These are phyloP conservation scores for Enteromius radiatus DNA, from an alignment of 2,797 vertebrate genomes.

Conservation along the genomic window DNA sequence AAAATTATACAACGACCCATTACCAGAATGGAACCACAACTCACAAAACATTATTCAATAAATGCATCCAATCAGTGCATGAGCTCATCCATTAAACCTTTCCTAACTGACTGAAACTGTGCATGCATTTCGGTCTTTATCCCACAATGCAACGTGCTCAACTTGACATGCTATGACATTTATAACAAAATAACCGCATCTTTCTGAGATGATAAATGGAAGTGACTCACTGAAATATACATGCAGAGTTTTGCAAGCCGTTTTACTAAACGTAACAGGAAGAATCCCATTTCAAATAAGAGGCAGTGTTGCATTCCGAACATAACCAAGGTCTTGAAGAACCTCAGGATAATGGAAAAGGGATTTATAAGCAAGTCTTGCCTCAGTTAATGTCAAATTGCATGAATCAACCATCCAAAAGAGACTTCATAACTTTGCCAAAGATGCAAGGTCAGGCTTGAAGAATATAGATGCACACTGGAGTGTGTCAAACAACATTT, in stretches of 20 bases:
- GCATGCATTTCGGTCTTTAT: background rate
- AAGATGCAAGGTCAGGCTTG: constrained; percentile 23
- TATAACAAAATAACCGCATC: background rate
- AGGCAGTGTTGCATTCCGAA: constrained; percentile 5
- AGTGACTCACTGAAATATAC: background rate
- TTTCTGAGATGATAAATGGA: background rate
- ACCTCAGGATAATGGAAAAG: constrained; percentile 14
- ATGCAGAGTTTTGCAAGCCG: background rate
- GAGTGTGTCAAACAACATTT: constrained; percentile 6
- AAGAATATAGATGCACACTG: constrained; percentile 12
- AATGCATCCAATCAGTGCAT: background rate
- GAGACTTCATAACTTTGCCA: constrained; percentile 1
- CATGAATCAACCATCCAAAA: constrained; percentile 24
- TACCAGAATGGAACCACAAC: background rate
- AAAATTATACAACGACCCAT: background rate
- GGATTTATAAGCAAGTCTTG: constrained; percentile 6
- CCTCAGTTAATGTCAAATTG: constrained; percentile 40
- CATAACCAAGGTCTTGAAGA: constrained; percentile 14
- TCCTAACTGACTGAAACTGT: background rate
- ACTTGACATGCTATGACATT: background rate
- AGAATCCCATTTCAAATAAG: background rate
- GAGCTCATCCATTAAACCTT: background rate
- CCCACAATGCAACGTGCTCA: background rate
- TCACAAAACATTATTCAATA: background rate
- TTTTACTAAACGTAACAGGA: background rate